Conservation (phyloP, 2,888 invertebrate species). For the Apocheima hispidaria region DNA sequence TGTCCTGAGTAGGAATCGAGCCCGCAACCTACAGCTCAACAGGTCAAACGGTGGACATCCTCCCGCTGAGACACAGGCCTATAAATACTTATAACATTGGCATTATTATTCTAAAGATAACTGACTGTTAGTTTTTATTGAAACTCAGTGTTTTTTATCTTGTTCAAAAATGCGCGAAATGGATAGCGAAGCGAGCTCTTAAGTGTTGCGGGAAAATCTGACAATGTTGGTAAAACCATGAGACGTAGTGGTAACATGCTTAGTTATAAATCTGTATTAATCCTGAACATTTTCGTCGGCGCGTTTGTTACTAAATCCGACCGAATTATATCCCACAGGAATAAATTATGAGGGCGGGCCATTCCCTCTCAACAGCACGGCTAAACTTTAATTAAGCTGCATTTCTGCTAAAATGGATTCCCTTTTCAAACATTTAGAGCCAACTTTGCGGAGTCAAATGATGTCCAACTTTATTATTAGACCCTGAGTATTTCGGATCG, state of each 20-base stretch:
- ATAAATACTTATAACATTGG: too few species aligned
- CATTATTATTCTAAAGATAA: too few species aligned
- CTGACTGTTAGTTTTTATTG: too few species aligned
- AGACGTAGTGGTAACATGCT: conserved; percentile 5
- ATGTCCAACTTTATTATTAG: conserved; percentile 53
- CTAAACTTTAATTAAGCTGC: conserved; percentile 82
- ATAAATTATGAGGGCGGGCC: conserved; percentile 80
- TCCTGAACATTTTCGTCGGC: conserved; percentile 66
- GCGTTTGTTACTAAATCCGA: conserved; percentile 75
- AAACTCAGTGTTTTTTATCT: too few species aligned
- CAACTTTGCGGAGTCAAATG: conserved; percentile 61
- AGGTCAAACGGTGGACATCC: too few species aligned
- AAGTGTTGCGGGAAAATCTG: not conserved
- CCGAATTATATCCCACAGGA: conserved; percentile 77
- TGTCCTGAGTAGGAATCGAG: too few species aligned
- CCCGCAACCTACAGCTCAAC: too few species aligned
- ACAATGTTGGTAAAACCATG: not conserved
- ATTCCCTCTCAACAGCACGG: conserved; percentile 72
- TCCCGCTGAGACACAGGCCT: too few species aligned
- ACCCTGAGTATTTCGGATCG: conserved; percentile 51
- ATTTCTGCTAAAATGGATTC: conserved; percentile 74
- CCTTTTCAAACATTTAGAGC: conserved; percentile 74
- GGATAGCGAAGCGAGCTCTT: too few species aligned
- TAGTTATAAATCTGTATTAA: conserved; percentile 58
- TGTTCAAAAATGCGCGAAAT: too few species aligned